Conservation (phyloP, 2,888 invertebrate species). For the Eupithecia abbreviata region DNA sequence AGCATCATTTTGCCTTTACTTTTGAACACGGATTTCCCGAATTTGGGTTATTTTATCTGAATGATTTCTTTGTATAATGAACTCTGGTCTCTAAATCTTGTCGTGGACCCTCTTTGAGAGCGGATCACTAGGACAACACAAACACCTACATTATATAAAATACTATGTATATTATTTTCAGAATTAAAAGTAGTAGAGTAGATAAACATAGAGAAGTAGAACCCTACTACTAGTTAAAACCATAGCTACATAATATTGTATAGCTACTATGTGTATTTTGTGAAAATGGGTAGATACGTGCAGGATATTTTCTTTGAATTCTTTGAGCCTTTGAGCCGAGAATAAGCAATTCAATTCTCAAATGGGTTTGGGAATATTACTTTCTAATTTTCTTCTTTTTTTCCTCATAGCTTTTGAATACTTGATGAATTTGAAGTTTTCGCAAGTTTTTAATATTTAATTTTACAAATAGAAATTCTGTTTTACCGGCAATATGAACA, state of each 20-base stretch:
- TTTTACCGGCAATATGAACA: background rate
- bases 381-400: slow-evolving; percentile 25
- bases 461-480: background rate
- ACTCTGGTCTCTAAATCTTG: background rate
- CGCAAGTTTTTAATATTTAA: background rate
- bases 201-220: no score
- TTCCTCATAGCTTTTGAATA: slow-evolving; percentile 15
- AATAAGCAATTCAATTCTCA: slow-evolving; percentile 21
- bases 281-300: background rate
- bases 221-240: no score
- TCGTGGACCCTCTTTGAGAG: background rate
- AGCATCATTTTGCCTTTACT: slow-evolving; percentile 19
- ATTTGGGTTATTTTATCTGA: slow-evolving; percentile 6
- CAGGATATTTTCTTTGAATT: slow-evolving; percentile 18
- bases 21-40: background rate
- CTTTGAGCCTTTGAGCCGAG: slow-evolving; percentile 25
- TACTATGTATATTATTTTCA: no score
- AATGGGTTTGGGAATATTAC: slow-evolving; percentile 27
- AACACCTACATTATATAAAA: no score
- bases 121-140: background rate
- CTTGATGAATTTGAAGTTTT: slow-evolving; percentile 19
- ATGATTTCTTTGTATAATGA: background rate
- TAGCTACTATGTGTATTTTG: background rate
- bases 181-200: no score
- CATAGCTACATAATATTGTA: no score